Base-by-base conservation (phyloP, 2,797 vertebrate genomes). In the Eulemur mongoz region DNA sequence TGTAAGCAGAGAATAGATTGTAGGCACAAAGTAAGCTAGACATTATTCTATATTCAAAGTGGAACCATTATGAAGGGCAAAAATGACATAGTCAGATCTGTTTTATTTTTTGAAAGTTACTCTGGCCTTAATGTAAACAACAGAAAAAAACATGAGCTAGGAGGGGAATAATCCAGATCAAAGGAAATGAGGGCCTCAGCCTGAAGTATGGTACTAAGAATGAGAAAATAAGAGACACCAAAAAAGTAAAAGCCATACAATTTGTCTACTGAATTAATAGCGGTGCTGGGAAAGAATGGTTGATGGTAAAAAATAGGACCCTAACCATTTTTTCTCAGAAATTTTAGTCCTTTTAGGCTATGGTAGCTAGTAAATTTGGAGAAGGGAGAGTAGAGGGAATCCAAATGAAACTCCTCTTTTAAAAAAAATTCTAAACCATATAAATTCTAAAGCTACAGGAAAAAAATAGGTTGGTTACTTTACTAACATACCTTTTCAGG, bases 401-500 rank as follows among this genome's bases (percentile, higher is more conserved):
- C 48, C 25, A 86, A 82, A 4, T 40, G 52, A 79, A 96, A 93
- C 12, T 87, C 25, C 7, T 87, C 25, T 92, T 69, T 83, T 7
- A 65, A 65, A 88, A 91, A 70, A 76, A 80, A 91, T 85, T 91
- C 32, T 69, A 80, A 96, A 89, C 43, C 35, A 87, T 45, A 80
- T 11, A 91, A 69, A 61, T 69, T 27, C 67, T 86, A 75, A 94
- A 92, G 65, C n/a, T 35, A 94, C 3, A 43, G 63, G 40, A 27
- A 45, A 57, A 54, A 83, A 80, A 1, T 30, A 89, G 15, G 25
- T 48, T 59, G 38, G 5, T 83, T 73, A 83, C 25, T 79, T 69
- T 79, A 92, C 17, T 63, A 76, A 23, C 63, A 38, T 30, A 38
- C 27, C 30, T 52, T 93, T 82, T 84, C 12, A n/a, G 17, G 50